Percentiles rank a stretch among this genome's conserved stretches.
Conservation (phyloP, 2,113 vertebrate genomes). For the Sinocyclocheilus rhinocerous region DNA sequence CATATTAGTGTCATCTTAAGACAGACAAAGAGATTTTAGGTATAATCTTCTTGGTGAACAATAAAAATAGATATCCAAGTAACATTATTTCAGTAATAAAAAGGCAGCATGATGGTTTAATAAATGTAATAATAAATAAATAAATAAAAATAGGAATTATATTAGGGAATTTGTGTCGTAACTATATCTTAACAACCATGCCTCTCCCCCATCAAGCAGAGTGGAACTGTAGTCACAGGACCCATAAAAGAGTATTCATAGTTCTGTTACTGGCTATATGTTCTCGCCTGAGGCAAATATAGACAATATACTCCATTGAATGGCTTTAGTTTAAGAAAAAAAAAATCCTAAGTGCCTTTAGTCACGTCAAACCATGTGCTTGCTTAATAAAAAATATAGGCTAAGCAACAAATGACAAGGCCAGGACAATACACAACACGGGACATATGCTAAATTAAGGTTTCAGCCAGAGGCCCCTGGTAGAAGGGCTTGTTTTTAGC, state of each 20-base stretch:
- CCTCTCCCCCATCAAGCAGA: neutral
- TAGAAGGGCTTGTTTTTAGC: slow-evolving; percentile 52
- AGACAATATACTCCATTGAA: neutral
- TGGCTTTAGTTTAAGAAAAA: neutral
- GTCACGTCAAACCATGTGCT: slow-evolving; percentile 12
- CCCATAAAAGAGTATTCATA: slow-evolving; percentile 24
- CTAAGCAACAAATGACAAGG: neutral
- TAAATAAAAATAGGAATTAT: neutral
- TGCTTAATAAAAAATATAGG: neutral
- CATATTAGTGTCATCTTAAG: neutral
- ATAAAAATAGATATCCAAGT: neutral
- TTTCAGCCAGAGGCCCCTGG: slow-evolving; percentile 30
- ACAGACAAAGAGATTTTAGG: neutral
- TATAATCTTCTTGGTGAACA: no score
- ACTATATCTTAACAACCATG: neutral
- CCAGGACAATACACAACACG: slow-evolving; percentile 10
- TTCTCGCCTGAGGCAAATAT: neutral
- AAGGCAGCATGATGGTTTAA: neutral
- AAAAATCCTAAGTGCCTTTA: neutral
- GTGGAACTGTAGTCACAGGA: slow-evolving; percentile 26
- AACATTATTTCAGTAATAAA: neutral
- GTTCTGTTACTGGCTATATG: neutral
- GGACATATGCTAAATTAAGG: neutral
- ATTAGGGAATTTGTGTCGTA: neutral
- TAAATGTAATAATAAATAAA: neutral